A percentile compares a stretch with the other conserved stretches of the same genome.
Evolutionary conservation across 2,888 invertebrate genomes (phyloP).

Genomic region (Ptychoptera albimana): DNA sequence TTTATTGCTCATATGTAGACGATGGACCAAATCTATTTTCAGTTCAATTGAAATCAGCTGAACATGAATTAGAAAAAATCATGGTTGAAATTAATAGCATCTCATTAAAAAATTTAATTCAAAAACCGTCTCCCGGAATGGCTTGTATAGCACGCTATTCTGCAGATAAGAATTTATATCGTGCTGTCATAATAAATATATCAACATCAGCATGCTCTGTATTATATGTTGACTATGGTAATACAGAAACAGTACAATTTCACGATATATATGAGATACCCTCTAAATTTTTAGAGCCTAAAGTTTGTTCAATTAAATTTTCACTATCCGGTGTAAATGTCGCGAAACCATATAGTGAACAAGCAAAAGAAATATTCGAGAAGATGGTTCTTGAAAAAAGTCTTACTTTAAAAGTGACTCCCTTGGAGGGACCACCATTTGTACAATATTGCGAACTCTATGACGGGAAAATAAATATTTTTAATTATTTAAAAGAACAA

Average conservation of each 20-base stretch:
- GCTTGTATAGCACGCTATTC: slow-evolving; percentile 60
- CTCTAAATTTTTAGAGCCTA: slow-evolving; percentile 48
- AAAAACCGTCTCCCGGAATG: slow-evolving; percentile 56
- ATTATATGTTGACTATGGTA: slow-evolving; percentile 69
- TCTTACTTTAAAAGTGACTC: slow-evolving; percentile 46
- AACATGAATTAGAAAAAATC: slow-evolving; percentile 43
- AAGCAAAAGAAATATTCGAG: slow-evolving; percentile 54
- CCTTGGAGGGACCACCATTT: slow-evolving; percentile 51
- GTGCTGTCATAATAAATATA: slow-evolving; percentile 60
- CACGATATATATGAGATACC: slow-evolving; percentile 62
- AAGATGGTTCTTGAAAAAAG: slow-evolving; percentile 45
- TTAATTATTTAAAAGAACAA: slow-evolving; percentile 35
- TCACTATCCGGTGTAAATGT: slow-evolving; percentile 55
- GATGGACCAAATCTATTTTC: slow-evolving; percentile 68
- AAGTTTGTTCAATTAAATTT: slow-evolving; percentile 61
- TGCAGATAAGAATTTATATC: slow-evolving; percentile 49
- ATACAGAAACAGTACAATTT: slow-evolving; percentile 53
- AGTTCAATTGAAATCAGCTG: slow-evolving; percentile 48
- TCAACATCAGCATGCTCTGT: slow-evolving; percentile 56
- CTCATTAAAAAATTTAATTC: slow-evolving; percentile 41
- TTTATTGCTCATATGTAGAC: slow-evolving; percentile 59
- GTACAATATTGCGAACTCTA: slow-evolving; percentile 61
- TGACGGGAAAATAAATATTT: slow-evolving; percentile 39
- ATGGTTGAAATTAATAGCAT: slow-evolving; percentile 36
- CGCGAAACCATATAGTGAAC: slow-evolving; percentile 35